Evolutionary conservation across 2,797 vertebrate genomes (phyloP).

Genomic region (Chrysocyon brachyurus): DNA sequence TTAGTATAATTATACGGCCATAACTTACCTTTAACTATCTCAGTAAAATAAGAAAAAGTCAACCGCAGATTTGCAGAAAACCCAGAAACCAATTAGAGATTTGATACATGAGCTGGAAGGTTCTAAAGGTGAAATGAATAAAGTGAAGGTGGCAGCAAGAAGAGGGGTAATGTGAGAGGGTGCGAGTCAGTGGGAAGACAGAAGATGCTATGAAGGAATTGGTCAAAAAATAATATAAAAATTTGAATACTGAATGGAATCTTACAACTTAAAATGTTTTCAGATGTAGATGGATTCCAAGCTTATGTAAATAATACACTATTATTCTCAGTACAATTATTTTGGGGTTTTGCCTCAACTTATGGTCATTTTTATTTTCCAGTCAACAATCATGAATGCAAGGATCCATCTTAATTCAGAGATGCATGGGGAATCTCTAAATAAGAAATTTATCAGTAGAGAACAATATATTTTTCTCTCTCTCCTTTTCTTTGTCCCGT

Average conservation of each 20-base stretch:
- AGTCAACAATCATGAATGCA: constrained; percentile 27
- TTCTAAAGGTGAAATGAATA: background rate
- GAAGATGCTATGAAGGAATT: background rate
- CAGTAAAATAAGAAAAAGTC: constrained; percentile 70
- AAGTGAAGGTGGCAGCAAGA: background rate
- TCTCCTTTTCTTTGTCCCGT: background rate
- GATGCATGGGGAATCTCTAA: background rate
- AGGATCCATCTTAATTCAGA: background rate
- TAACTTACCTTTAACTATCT: constrained; percentile 59
- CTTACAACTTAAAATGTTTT: background rate
- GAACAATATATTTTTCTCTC: background rate
- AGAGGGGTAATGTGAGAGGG: background rate
- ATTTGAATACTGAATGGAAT: background rate
- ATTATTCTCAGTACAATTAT: background rate
- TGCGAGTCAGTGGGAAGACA: background rate
- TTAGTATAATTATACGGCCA: constrained; percentile 63
- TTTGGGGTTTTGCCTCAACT: background rate
- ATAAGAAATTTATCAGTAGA: background rate
- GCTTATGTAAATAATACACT: background rate
- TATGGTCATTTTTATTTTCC: background rate
- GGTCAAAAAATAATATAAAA: background rate
- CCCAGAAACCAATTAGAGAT: constrained; percentile 34
- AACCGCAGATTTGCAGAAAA: constrained; percentile 24
- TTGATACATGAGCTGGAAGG: background rate
- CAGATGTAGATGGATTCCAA: background rate